These are phyloP conservation scores for Sweltsa coloradensis DNA, from an alignment of 1,140 invertebrate species.

Conservation along the genomic window DNA sequence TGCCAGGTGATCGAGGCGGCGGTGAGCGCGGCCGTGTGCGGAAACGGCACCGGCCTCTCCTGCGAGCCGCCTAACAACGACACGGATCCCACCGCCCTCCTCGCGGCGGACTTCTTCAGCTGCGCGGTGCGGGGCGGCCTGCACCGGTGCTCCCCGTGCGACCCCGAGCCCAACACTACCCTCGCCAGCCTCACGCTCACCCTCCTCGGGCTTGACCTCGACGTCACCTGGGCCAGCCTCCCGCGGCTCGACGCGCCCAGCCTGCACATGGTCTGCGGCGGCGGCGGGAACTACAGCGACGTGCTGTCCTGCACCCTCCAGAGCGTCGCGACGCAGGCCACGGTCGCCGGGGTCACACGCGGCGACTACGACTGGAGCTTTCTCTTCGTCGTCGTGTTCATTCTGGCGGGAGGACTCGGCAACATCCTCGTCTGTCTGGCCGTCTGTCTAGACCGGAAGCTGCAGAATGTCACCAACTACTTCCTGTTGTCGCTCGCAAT, in stretches of 20 bases:
- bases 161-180: no score
- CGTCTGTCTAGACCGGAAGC: slow-evolving; percentile 64
- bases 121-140: no score
- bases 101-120: no score
- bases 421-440: slow-evolving; percentile 88
- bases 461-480: slow-evolving; percentile 91
- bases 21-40: no score
- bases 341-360: background rate
- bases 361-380: slow-evolving; percentile 58
- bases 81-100: no score
- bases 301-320: slow-evolving; percentile 23
- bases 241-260: slow-evolving; percentile 28
- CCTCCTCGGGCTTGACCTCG: background rate
- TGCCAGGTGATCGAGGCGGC: no score
- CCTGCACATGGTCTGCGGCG: slow-evolving; percentile 24
- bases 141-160: no score
- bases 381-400: slow-evolving; percentile 65
- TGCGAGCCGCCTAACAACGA: no score
- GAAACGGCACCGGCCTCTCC: no score
- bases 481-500: slow-evolving; percentile 87
- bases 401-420: slow-evolving; percentile 74
- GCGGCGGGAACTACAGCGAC: slow-evolving; percentile 30
- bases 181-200: background rate
- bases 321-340: slow-evolving; percentile 19
- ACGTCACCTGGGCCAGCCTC: slow-evolving; percentile 24